Evolutionary conservation across 2,113 vertebrate species (phyloP), one percentile per base, ranked within the genome.

Genomic region (Phasianus colchicus): DNA sequence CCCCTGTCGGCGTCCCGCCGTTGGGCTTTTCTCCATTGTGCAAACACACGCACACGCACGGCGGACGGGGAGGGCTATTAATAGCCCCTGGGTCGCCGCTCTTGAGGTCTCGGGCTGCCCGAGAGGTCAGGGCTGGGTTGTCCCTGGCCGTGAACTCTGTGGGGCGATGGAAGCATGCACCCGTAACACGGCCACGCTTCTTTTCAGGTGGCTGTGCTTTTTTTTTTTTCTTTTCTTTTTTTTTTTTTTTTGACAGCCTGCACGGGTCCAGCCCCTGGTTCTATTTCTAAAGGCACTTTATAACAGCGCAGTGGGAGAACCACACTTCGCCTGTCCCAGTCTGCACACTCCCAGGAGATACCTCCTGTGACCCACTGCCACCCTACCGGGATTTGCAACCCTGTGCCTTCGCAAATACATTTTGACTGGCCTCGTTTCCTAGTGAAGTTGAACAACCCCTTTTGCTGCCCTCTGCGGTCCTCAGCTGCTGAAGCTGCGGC

Each of bases 11-110:
- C 71, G 92, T 95, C 93, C 86, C 2, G 36, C 83, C 71, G 80
- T 82, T 66, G 77, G 88, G 83, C 83, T 95, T 90, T 88, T 73
- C 95, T 96, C 76, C 67, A 89, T 96, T 97, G 90, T 96, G 90
- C 95, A 72, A 90, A 85, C 77, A 69, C 86, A 86, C 58, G 47
- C 45, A 50, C 52, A 66, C 40, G 40, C 58, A 57, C n/a, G 80
- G 40, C 71, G 70, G 88, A 76, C 92, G 67, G 66, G 38, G 92
- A 88, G 24, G 12, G 90, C 83, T 95, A 96, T 95, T 96, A 95
- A 96, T 95, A 95, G 92, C 11, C 88, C 73, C 50, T 65, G 92
- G 83, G 95, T 94, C 79, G 88, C 80, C 94, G 60, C 83, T 94
- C 58, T 77, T 65, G 90, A 94, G 96, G 90, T 86, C 67, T 83